Conservation (phyloP, 2,113 vertebrate genomes). For the Gracilinanus agilis region DNA sequence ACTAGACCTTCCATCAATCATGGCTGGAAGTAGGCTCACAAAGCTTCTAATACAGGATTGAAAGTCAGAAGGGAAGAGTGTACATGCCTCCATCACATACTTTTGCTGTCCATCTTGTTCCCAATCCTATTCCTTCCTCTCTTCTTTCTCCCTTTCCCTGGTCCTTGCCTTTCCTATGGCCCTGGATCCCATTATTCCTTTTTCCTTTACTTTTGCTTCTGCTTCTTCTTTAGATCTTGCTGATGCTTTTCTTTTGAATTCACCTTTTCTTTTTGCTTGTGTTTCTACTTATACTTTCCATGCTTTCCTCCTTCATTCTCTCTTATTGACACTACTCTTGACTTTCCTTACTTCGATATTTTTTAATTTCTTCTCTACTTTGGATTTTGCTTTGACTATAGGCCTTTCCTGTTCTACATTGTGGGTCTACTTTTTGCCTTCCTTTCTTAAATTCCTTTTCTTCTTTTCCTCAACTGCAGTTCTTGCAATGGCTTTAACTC, state of each 20-base stretch:
- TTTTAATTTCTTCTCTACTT: conserved; percentile 81
- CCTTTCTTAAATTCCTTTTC: conserved; percentile 66
- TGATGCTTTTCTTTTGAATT: not conserved
- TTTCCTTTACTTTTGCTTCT: not conserved
- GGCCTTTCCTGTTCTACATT: conserved; percentile 80
- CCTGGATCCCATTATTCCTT: conserved; percentile 54
- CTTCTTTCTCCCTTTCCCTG: not conserved
- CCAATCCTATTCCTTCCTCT: not conserved
- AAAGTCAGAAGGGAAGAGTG: not conserved
- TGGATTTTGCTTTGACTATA: conserved; percentile 12
- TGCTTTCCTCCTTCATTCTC: conserved; percentile 69
- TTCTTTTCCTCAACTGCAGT: not conserved
- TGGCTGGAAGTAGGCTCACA: not conserved
- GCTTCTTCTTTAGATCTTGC: not conserved
- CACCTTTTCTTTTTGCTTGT: conserved; percentile 70
- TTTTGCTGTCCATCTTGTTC: conserved; percentile 80
- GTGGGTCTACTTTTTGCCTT: conserved; percentile 82
- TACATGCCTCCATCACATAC: not conserved
- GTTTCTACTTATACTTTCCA: conserved; percentile 71
- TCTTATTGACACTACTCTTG: conserved; percentile 81
- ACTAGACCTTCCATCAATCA: not conserved
- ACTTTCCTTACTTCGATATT: conserved; percentile 63
- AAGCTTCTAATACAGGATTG: not conserved
- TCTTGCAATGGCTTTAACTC: conserved; percentile 79
- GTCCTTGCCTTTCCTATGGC: conserved; percentile 33